Conservation (phyloP, 2,888 invertebrate species). For the Eudasyphora cyanicolor region DNA sequence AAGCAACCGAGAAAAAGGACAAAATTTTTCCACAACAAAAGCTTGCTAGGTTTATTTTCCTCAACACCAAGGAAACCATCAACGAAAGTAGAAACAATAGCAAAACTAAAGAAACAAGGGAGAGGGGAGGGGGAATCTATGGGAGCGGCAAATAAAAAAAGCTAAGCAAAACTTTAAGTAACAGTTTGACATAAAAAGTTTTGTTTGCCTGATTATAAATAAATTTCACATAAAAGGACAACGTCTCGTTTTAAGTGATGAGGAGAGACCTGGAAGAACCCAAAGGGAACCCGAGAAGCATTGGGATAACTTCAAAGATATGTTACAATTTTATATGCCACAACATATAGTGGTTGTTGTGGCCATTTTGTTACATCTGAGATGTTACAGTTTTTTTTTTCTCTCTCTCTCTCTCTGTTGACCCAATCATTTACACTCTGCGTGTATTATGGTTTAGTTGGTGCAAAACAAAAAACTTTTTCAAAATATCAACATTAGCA, state of each 20-base stretch:
- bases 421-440: neutral
- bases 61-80: neutral
- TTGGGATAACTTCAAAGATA: neutral
- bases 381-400: neutral
- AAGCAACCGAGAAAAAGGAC: neutral
- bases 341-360: neutral
- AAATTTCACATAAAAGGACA: neutral
- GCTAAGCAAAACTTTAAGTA: neutral
- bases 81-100: too few relatives aligned
- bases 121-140: neutral
- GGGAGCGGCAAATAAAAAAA: neutral
- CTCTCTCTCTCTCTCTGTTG: too few relatives aligned
- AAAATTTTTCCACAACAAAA: slow-evolving; percentile 29
- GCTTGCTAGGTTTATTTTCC: slow-evolving; percentile 8
- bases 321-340: neutral
- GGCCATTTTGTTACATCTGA: neutral
- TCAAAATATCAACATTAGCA: neutral
- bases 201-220: neutral
- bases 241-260: neutral
- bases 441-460: neutral
- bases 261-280: neutral
- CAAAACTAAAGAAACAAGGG: neutral
- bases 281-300: neutral
- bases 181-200: slow-evolving; percentile 15
- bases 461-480: neutral